A percentile compares a stretch with the other conserved stretches of the same genome.
Conservation (phyloP, 2,888 invertebrate species). For the Cephonodes hylas region DNA sequence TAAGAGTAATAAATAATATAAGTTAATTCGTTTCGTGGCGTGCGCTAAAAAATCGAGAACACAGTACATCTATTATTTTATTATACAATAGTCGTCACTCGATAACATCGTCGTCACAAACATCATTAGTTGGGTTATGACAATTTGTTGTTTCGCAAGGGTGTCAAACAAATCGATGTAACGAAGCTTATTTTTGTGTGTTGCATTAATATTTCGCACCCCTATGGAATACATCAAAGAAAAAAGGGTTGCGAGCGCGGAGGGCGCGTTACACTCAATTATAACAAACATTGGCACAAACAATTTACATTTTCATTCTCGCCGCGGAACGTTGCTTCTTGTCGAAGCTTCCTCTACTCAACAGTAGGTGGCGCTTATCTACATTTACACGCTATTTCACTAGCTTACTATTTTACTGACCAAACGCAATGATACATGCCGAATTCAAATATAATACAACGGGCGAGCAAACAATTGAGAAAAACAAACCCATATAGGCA, state of each 20-base stretch:
- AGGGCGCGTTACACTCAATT: constrained; percentile 74
- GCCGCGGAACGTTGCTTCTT: constrained; percentile 30
- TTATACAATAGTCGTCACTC: constrained; percentile 53
- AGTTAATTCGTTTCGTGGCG: constrained; percentile 62
- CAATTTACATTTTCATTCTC: constrained; percentile 67
- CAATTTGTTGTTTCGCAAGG: constrained; percentile 61
- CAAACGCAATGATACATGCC: constrained; percentile 56
- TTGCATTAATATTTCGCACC: constrained; percentile 75
- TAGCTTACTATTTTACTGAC: constrained; percentile 52
- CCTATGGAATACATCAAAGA: constrained; percentile 76
- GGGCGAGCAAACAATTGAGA: constrained; percentile 28
- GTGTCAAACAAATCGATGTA: constrained; percentile 70
- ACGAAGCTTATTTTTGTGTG: constrained; percentile 73
- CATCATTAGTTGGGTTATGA: constrained; percentile 61
- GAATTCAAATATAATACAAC: constrained; percentile 24
- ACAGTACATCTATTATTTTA: constrained; percentile 54
- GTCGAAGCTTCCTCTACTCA: constrained; percentile 54
- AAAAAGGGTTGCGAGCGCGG: constrained; percentile 72
- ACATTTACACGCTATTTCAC: constrained; percentile 58
- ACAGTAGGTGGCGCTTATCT: constrained; percentile 73
- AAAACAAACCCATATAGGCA: constrained; percentile 37
- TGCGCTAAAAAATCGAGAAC: constrained; percentile 38
- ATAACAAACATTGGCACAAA: constrained; percentile 78
- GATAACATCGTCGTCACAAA: constrained; percentile 63
- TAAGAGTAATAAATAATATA: constrained; percentile 64